phyloP scores from a whole-genome alignment of 2,113 vertebrate genomes.

The Anser cygnoides region DNA sequence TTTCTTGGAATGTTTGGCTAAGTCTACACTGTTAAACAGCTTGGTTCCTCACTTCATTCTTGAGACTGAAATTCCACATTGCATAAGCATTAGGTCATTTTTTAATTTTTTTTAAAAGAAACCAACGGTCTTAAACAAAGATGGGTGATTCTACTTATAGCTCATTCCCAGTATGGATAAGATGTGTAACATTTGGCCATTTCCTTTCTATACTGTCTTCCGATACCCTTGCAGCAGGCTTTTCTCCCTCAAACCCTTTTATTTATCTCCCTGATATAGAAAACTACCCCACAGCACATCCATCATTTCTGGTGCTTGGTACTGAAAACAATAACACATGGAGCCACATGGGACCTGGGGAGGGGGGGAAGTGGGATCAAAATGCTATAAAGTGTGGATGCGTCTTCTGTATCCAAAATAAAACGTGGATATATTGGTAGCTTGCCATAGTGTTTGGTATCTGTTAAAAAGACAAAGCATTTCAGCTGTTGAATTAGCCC shows the following conservation, averaged over 20 bases:
- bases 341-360: not conserved
- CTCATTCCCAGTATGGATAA: not conserved
- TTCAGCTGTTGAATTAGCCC: slow-evolving; percentile 31
- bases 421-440: slow-evolving; percentile 23
- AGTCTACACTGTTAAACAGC: not conserved
- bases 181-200: not conserved
- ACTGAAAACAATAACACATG: slow-evolving; percentile 1
- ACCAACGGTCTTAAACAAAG: not conserved
- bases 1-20: not conserved
- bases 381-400: not conserved
- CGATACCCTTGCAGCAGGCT: not conserved
- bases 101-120: not conserved
- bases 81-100: not conserved
- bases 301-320: not conserved
- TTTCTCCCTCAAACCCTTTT: not conserved
- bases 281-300: slow-evolving; percentile 12
- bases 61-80: not conserved
- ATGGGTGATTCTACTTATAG: not conserved
- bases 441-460: slow-evolving; percentile 38
- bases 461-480: slow-evolving; percentile 8
- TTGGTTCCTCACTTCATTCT: not conserved
- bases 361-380: not conserved
- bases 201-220: not conserved
- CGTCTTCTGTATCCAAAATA: slow-evolving; percentile 56
- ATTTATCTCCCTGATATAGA: not conserved